Evolutionary conservation across 2,113 vertebrate genomes (phyloP).

Genomic region (Microtus pennsylvanicus): DNA sequence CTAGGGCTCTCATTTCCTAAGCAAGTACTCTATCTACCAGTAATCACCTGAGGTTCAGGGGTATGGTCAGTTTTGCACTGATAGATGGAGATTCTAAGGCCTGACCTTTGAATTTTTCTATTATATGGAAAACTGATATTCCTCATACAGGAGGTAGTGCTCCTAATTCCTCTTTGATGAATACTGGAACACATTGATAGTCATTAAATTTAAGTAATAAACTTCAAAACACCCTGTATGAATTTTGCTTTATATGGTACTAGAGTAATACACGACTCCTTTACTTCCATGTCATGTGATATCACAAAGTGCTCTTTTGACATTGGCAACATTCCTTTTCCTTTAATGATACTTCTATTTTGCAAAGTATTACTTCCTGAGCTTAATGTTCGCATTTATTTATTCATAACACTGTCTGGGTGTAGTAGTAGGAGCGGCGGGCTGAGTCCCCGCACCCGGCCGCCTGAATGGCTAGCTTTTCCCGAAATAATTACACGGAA

Average conservation of each 20-base stretch:
- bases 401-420: neutral
- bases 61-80: neutral
- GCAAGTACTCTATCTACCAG: neutral
- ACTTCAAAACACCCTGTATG: neutral
- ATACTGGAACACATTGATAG: too few species aligned
- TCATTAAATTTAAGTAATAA: neutral
- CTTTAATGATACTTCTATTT: neutral
- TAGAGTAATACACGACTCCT: too few species aligned
- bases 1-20: neutral
- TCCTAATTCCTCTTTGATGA: neutral
- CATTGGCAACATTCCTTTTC: neutral
- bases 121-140: neutral
- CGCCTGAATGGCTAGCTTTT: too few species aligned
- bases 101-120: neutral
- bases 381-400: neutral
- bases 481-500: too few species aligned
- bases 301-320: neutral
- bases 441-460: too few species aligned
- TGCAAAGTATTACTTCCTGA: neutral
- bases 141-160: neutral
- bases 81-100: neutral
- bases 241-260: neutral
- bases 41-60: too few species aligned
- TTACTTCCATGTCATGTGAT: neutral
- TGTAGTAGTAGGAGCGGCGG: too few species aligned